These are phyloP conservation scores for Dendrolimus houi DNA, from an alignment of 2,888 invertebrate genomes.

Conservation along the genomic window DNA sequence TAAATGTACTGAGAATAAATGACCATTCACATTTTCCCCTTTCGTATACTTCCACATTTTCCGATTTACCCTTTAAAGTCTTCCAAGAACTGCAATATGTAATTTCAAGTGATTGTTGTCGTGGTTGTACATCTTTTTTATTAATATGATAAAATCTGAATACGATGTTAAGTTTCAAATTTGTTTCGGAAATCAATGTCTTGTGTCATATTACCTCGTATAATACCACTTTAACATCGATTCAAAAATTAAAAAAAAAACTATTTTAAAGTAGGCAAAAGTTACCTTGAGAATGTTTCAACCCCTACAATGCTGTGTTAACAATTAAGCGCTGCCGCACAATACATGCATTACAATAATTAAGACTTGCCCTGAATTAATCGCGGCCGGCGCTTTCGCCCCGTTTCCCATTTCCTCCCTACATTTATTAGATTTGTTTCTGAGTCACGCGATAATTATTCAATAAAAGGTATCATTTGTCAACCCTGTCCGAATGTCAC, in stretches of 20 bases:
- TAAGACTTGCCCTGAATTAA: neutral
- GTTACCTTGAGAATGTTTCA: neutral
- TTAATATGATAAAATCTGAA: no score
- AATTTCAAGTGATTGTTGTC: no score
- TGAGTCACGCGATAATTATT: conserved; percentile 56
- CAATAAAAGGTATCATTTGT: conserved; percentile 70
- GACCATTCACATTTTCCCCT: no score
- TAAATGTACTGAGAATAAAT: no score
- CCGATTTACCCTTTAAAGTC: no score
- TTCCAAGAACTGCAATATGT: no score
- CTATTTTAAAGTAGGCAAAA: neutral
- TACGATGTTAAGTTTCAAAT: no score
- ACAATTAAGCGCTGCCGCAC: neutral
- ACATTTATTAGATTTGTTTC: conserved; percentile 43
- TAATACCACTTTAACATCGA: neutral
- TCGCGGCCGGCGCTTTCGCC: conserved; percentile 1
- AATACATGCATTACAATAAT: conserved; percentile 1
- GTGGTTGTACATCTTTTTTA: no score
- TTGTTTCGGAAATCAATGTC: no score
- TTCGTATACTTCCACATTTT: no score
- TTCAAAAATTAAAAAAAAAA: no score
- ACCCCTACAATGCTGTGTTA: neutral
- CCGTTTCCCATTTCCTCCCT: conserved; percentile 22
- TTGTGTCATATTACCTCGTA: neutral
- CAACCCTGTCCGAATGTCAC: conserved; percentile 61